phyloP scores from a whole-genome alignment of 2,113 vertebrate species.

The Xenopus borealis region DNA sequence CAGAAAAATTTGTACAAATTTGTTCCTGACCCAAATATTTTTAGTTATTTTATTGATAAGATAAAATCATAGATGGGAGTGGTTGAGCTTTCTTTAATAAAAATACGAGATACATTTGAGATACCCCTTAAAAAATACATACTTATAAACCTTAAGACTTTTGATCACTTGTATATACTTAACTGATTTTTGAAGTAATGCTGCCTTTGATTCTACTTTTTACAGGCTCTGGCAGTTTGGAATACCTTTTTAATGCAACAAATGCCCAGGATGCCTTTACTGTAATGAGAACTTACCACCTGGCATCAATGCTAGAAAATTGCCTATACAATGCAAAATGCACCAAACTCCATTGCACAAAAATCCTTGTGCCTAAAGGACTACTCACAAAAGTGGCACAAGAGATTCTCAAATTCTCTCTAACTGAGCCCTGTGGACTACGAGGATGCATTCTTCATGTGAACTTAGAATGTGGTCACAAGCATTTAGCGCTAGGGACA shows the following conservation, averaged over 20 bases:
- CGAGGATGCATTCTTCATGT: constrained; percentile 75
- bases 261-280: constrained; percentile 61
- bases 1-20: too few relatives aligned
- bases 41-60: too few relatives aligned
- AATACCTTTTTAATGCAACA: constrained; percentile 67
- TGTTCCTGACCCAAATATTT: too few relatives aligned
- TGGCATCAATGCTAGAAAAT: constrained; percentile 75
- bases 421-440: constrained; percentile 79
- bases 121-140: too few relatives aligned
- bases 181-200: too few relatives aligned
- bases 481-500: constrained; percentile 74
- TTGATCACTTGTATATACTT: too few relatives aligned
- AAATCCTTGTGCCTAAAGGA: constrained; percentile 78
- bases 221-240: constrained; percentile 78
- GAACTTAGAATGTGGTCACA: constrained; percentile 69
- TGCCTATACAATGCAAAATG: constrained; percentile 79
- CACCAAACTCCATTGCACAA: constrained; percentile 75
- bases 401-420: constrained; percentile 72
- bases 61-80: too few relatives aligned
- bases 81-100: too few relatives aligned
- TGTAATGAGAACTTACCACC: constrained; percentile 71
- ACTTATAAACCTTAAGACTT: too few relatives aligned
- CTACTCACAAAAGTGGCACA: constrained; percentile 72
- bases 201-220: not conserved
- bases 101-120: too few relatives aligned